Conservation (phyloP, 2,888 invertebrate genomes). For the Cheilosia vernalis region DNA sequence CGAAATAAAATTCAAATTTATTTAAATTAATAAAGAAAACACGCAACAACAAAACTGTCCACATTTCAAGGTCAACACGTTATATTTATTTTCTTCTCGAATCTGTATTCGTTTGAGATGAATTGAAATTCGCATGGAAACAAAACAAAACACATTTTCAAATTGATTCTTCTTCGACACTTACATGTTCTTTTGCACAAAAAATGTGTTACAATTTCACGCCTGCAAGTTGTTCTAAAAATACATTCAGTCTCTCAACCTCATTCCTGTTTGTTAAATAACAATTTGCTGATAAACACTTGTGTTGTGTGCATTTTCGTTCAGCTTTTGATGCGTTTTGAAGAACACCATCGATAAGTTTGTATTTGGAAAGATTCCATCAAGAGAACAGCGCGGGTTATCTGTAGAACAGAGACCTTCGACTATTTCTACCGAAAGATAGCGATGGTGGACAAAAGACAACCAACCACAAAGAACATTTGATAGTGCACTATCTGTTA, state of each 20-base stretch:
- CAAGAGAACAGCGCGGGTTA: too few relatives aligned
- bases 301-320: background rate
- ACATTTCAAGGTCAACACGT: conserved; percentile 31
- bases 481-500: too few relatives aligned
- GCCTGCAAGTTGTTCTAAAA: conserved; percentile 10
- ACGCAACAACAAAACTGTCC: background rate
- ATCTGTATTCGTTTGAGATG: background rate
- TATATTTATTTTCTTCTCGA: background rate
- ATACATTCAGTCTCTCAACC: background rate
- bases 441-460: too few relatives aligned
- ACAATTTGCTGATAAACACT: background rate
- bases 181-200: too few relatives aligned
- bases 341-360: background rate
- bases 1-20: conserved; percentile 15
- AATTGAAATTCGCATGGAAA: conserved; percentile 26
- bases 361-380: background rate
- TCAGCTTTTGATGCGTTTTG: background rate
- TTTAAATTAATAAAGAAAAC: background rate
- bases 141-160: background rate
- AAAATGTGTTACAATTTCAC: too few relatives aligned
- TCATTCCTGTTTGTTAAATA: background rate
- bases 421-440: too few relatives aligned
- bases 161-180: too few relatives aligned
- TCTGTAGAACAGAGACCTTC: too few relatives aligned
- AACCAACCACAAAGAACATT: too few relatives aligned